Conservation (phyloP, 2,113 vertebrate species). For the Dissostichus mawsoni region DNA sequence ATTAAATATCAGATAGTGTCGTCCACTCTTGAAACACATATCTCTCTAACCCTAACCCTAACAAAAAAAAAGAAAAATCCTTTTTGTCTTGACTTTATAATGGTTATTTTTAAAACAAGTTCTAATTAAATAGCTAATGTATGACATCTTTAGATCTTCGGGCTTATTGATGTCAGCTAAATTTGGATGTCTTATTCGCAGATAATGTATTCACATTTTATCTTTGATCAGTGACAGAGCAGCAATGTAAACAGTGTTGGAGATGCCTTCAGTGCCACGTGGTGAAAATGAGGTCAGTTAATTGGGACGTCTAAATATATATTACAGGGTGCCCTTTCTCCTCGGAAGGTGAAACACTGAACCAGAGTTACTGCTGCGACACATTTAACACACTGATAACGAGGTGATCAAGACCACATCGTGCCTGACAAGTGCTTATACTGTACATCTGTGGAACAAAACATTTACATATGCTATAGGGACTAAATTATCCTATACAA, state of each 20-base stretch:
- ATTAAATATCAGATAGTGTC: slow-evolving; percentile 15
- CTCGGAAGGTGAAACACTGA: slow-evolving; percentile 60
- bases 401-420: slow-evolving; percentile 40
- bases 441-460: background rate
- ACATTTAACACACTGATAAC: slow-evolving; percentile 53
- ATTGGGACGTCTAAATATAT: slow-evolving; percentile 86
- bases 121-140: background rate
- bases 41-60: background rate
- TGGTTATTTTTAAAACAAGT: background rate
- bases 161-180: slow-evolving; percentile 18
- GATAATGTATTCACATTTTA: slow-evolving; percentile 38
- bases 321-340: slow-evolving; percentile 69
- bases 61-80: background rate
- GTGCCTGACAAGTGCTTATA: background rate
- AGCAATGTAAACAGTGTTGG: slow-evolving; percentile 54
- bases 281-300: slow-evolving; percentile 82
- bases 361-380: slow-evolving; percentile 37
- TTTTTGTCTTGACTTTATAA: no score
- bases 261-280: slow-evolving; percentile 52
- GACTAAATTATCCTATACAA: background rate
- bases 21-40: slow-evolving; percentile 8
- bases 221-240: slow-evolving; percentile 57
- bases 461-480: background rate
- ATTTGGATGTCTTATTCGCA: slow-evolving; percentile 1
- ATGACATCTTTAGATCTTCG: no score